phyloP scores from a whole-genome alignment of 2,888 invertebrate species.

The Sminthurinus aureus region DNA sequence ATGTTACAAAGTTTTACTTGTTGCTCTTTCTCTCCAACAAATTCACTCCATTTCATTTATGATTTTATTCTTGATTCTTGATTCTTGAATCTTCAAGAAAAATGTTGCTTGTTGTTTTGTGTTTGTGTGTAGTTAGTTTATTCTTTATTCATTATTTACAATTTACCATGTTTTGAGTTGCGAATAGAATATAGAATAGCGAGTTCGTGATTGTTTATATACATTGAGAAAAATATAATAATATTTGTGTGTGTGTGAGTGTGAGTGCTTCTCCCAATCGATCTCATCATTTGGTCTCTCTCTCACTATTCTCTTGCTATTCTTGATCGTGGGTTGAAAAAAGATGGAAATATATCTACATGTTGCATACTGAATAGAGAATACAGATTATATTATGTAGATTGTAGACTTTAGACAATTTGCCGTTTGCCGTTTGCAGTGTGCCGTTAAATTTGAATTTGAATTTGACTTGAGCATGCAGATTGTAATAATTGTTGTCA shows the following conservation, averaged over 20 bases:
- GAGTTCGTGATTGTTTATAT: too few relatives aligned
- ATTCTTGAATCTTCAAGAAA: too few relatives aligned
- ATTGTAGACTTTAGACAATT: not conserved
- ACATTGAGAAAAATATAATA: too few relatives aligned
- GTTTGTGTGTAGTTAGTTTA: not conserved
- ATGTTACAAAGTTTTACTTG: not conserved
- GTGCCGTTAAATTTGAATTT: too few relatives aligned
- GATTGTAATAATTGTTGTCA: not conserved
- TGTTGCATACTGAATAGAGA: too few relatives aligned
- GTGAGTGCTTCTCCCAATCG: constrained; percentile 22
- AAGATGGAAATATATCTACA: not conserved
- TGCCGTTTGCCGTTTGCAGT: not conserved
- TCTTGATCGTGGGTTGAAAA: constrained; percentile 18
- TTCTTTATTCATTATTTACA: not conserved
- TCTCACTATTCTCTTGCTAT: too few relatives aligned
- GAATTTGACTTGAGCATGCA: not conserved
- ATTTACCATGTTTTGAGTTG: not conserved
- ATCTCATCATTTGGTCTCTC: constrained; percentile 22
- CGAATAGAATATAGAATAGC: not conserved
- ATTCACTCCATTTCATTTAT: constrained; percentile 22
- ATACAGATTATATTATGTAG: too few relatives aligned
- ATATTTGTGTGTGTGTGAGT: too few relatives aligned
- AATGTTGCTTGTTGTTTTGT: not conserved
- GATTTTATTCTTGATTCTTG: constrained; percentile 30
- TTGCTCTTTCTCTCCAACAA: constrained; percentile 17